Evolutionary conservation across 2,888 invertebrate genomes (phyloP).

Genomic region (Netelia virgata): DNA sequence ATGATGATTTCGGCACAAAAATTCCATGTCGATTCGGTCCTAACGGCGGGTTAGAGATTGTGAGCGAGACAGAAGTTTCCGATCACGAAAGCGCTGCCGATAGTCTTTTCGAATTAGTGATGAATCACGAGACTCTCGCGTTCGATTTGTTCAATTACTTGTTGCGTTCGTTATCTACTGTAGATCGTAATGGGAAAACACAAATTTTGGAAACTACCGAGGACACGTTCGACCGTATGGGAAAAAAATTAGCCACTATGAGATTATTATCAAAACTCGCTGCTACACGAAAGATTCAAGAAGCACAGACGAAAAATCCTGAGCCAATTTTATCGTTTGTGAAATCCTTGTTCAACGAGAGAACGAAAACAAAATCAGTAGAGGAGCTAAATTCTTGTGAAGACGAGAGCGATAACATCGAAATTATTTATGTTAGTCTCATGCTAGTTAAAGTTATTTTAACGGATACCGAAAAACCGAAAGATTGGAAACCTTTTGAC

Average conservation of each 20-base stretch:
- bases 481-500: constrained; percentile 79
- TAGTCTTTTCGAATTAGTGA: constrained; percentile 80
- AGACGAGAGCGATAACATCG: constrained; percentile 65
- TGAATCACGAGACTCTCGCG: constrained; percentile 76
- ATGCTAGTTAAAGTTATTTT: constrained; percentile 83
- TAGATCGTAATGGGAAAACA: constrained; percentile 47
- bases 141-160: constrained; percentile 83
- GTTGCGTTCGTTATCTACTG: constrained; percentile 76
- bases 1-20: constrained; percentile 77
- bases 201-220: constrained; percentile 72
- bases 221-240: constrained; percentile 76
- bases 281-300: constrained; percentile 79
- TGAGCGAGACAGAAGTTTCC: constrained; percentile 73
- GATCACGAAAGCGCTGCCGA: constrained; percentile 80
- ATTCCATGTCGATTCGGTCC: constrained; percentile 76
- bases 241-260: constrained; percentile 78
- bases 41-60: constrained; percentile 78
- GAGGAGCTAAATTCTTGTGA: constrained; percentile 19
- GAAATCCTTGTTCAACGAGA: constrained; percentile 79
- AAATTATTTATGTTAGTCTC: constrained; percentile 81
- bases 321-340: constrained; percentile 81
- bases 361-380: not conserved
- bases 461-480: constrained; percentile 72
- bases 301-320: constrained; percentile 81
- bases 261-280: constrained; percentile 82